phyloP scores from a whole-genome alignment of 2,113 vertebrate species.

The Aptenodytes forsteri region DNA sequence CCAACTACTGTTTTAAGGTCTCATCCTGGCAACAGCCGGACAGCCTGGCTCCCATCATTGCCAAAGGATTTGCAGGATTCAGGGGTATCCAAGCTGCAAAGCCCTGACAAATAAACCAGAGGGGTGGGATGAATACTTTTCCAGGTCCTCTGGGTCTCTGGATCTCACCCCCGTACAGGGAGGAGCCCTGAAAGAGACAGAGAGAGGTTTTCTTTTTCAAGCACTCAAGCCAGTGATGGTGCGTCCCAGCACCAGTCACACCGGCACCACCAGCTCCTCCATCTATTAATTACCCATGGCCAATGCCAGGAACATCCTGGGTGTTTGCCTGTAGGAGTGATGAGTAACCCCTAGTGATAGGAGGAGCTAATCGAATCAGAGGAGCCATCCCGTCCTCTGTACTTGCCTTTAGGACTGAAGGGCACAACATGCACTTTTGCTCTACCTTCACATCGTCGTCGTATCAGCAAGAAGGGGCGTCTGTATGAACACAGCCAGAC shows the following conservation, averaged over 20 bases:
- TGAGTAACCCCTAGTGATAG: not conserved
- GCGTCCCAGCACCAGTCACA: not conserved
- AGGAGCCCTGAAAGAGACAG: not conserved
- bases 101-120: not conserved
- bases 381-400: not conserved
- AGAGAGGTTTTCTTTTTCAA: not conserved
- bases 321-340: not conserved
- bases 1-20: not conserved
- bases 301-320: not conserved
- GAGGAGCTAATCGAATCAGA: not conserved
- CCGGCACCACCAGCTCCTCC: not conserved
- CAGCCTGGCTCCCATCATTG: not conserved
- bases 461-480: not conserved
- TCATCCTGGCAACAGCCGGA: accelerated
- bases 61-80: not conserved
- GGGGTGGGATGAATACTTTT: not conserved
- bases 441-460: not conserved
- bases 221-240: not conserved
- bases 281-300: not conserved
- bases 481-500: not conserved
- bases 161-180: not conserved
- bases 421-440: not conserved
- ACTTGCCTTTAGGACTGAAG: not conserved
- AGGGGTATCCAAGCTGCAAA: not conserved
- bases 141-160: not conserved